Evolutionary conservation across 1,140 invertebrate species (phyloP).

Genomic region (Aporrectodea caliginosa): DNA sequence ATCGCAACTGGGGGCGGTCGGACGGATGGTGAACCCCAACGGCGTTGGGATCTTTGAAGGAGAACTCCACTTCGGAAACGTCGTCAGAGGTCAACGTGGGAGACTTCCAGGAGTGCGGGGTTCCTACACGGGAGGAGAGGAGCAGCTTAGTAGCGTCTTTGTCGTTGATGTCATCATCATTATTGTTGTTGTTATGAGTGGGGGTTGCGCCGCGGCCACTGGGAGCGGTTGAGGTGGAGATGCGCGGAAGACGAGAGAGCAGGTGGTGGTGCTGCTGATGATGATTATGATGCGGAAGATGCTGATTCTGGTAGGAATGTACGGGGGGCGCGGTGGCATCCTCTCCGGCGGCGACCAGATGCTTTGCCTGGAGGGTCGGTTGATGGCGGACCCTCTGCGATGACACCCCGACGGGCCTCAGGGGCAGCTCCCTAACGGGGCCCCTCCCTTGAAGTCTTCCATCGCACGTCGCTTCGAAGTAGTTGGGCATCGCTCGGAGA

Average conservation of each 20-base stretch:
- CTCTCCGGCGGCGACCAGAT: too few relatives aligned
- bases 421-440: neutral
- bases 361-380: too few relatives aligned
- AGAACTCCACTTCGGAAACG: neutral
- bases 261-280: neutral
- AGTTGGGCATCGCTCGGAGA: neutral
- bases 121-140: too few relatives aligned
- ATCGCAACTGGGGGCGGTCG: too few relatives aligned
- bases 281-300: neutral
- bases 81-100: neutral
- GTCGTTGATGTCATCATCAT: neutral
- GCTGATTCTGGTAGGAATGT: neutral
- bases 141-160: neutral
- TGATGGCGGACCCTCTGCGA: neutral
- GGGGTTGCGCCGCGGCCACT: neutral
- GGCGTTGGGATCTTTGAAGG: neutral
- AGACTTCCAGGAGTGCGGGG: too few relatives aligned
- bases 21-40: neutral
- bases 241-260: neutral
- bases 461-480: neutral
- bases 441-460: neutral
- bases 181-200: neutral
- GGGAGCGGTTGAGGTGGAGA: too few relatives aligned
- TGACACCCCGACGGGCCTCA: neutral
- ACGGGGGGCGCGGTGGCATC: neutral